Conservation (phyloP, 1,140 invertebrate species). For the Potamilus streckersoni region DNA sequence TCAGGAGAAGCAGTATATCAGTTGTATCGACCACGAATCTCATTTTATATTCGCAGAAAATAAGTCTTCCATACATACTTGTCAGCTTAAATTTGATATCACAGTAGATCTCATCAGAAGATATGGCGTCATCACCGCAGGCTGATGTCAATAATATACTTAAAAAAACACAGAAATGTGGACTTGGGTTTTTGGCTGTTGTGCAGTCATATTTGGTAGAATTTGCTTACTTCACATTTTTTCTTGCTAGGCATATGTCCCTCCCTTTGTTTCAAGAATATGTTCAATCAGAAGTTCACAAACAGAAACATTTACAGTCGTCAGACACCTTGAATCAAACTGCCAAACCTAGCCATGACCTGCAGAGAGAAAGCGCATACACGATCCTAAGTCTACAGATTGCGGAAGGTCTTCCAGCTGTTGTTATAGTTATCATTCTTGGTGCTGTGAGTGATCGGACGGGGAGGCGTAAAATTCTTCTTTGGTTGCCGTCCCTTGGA, state of each 20-base stretch:
- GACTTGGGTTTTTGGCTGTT: slow-evolving; percentile 19
- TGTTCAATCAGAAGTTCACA: slow-evolving; percentile 52
- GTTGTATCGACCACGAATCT: too few relatives aligned
- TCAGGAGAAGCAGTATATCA: too few relatives aligned
- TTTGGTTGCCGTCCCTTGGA: slow-evolving; percentile 59
- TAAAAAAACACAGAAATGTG: neutral
- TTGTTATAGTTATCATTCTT: slow-evolving; percentile 58
- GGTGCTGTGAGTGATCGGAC: slow-evolving; percentile 62
- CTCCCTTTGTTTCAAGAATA: slow-evolving; percentile 62
- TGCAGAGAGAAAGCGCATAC: slow-evolving; percentile 55
- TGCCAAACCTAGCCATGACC: slow-evolving; percentile 32
- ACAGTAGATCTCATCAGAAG: too few relatives aligned
- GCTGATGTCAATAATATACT: too few relatives aligned
- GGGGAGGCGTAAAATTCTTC: slow-evolving; percentile 52
- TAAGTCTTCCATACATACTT: too few relatives aligned
- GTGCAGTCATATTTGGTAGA: slow-evolving; percentile 58
- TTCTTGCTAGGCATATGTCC: slow-evolving; percentile 60
- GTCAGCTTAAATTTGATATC: too few relatives aligned
- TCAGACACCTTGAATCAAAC: slow-evolving; percentile 15
- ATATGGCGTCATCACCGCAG: too few relatives aligned
- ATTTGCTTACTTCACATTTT: slow-evolving; percentile 58
- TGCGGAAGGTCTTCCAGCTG: slow-evolving; percentile 60
- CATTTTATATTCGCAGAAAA: too few relatives aligned
- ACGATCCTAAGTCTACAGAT: slow-evolving; percentile 57
- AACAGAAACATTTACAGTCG: slow-evolving; percentile 45